Evolutionary conservation across 2,797 vertebrate species (phyloP).

Genomic region (Hylomyscus alleni): DNA sequence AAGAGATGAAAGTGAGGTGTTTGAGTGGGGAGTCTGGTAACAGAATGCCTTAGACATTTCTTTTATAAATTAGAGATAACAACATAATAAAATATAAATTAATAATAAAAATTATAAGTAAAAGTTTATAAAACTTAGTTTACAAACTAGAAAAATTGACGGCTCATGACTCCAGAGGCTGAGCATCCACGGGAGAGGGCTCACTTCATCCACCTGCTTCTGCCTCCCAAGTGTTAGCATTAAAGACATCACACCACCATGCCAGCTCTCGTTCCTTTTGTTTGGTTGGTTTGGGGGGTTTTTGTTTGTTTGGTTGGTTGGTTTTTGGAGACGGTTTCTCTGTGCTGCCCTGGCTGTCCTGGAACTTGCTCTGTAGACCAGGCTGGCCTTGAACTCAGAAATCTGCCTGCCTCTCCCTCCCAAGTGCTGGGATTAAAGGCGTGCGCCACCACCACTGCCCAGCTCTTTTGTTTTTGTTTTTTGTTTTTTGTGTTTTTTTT

Average conservation of each 20-base stretch:
- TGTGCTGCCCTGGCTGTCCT: neutral
- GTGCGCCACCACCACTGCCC: neutral
- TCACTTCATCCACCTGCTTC: neutral
- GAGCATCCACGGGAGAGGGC: neutral
- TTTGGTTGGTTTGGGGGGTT: too few relatives aligned
- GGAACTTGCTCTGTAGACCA: neutral
- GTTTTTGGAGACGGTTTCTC: neutral
- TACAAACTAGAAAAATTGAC: neutral
- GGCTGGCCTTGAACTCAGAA: neutral
- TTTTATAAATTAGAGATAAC: neutral
- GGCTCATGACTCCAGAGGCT: neutral
- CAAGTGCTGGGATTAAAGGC: neutral
- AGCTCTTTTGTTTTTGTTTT: neutral
- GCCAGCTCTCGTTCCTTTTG: neutral
- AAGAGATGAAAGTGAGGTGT: constrained; percentile 3
- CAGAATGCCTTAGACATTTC: neutral
- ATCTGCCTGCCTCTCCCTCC: neutral
- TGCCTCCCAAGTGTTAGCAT: neutral
- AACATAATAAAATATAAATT: neutral
- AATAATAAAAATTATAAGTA: neutral
- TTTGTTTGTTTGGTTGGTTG: neutral
- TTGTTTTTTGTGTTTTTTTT: neutral
- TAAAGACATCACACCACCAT: neutral
- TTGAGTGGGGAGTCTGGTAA: neutral
- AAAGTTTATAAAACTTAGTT: neutral